A percentile compares a stretch with the other conserved stretches of the same genome.
Evolutionary conservation across 2,797 vertebrate genomes (phyloP).

Genomic region (Siniperca obscura): DNA sequence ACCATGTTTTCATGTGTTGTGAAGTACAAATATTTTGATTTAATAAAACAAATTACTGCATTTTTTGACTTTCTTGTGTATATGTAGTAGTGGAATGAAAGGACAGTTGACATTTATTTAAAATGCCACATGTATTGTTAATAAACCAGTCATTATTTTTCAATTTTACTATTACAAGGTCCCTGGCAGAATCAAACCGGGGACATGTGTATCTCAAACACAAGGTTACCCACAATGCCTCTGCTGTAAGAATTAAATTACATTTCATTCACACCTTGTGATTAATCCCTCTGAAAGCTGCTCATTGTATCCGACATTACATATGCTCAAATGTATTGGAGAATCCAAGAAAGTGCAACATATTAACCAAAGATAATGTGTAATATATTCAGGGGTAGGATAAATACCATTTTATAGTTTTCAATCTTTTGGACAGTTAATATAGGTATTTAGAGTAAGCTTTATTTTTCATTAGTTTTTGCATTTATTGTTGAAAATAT

Average conservation of each 20-base stretch:
- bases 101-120: neutral
- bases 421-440: neutral
- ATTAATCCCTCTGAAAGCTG: neutral
- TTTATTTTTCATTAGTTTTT: neutral
- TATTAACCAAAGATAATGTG: neutral
- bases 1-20: neutral
- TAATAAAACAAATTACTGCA: slow-evolving; percentile 3
- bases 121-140: neutral
- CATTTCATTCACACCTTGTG: neutral
- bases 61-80: neutral
- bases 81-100: neutral
- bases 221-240: neutral
- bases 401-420: neutral
- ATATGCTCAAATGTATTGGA: neutral
- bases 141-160: neutral
- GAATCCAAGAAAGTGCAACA: neutral
- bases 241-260: neutral
- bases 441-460: neutral
- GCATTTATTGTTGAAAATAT: neutral
- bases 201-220: no score
- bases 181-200: neutral
- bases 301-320: neutral
- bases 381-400: neutral
- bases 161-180: neutral
- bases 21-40: neutral